A percentile compares a stretch with the other conserved stretches of the same genome.
These are phyloP conservation scores for Fragum sueziense DNA, from an alignment of 2,888 invertebrate genomes.

Conservation along the genomic window DNA sequence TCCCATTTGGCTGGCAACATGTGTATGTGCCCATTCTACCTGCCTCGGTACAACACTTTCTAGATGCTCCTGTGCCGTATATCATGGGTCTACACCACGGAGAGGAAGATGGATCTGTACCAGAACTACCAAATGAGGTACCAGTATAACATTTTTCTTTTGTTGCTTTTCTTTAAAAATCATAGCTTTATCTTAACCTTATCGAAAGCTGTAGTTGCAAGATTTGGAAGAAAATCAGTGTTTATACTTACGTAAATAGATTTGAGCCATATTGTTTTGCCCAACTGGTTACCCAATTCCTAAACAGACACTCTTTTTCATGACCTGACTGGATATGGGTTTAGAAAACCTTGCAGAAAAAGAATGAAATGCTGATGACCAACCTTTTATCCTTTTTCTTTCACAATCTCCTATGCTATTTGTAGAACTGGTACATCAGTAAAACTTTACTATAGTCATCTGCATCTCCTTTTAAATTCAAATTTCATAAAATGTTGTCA, in stretches of 20 bases:
- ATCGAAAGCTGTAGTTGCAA: too few relatives aligned
- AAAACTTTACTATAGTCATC: too few relatives aligned
- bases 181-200: too few relatives aligned
- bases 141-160: too few relatives aligned
- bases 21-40: conserved; percentile 99
- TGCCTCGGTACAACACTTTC: conserved; percentile 90
- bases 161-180: too few relatives aligned
- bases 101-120: conserved; percentile 70
- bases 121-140: conserved; percentile 78
- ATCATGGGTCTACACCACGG: conserved; percentile 93
- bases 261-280: too few relatives aligned
- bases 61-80: conserved; percentile 99
- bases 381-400: background rate
- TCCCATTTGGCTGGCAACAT: conserved; percentile 99
- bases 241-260: too few relatives aligned
- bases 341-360: background rate
- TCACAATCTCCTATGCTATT: background rate
- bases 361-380: background rate
- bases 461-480: too few relatives aligned
- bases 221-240: too few relatives aligned
- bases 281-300: background rate
- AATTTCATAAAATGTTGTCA: background rate
- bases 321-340: background rate
- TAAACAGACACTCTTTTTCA: background rate
- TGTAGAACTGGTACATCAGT: too few relatives aligned